A percentile compares a stretch with the other conserved stretches of the same genome.
Evolutionary conservation across 2,113 vertebrate genomes (phyloP).

Genomic region (Sula dactylatra): DNA sequence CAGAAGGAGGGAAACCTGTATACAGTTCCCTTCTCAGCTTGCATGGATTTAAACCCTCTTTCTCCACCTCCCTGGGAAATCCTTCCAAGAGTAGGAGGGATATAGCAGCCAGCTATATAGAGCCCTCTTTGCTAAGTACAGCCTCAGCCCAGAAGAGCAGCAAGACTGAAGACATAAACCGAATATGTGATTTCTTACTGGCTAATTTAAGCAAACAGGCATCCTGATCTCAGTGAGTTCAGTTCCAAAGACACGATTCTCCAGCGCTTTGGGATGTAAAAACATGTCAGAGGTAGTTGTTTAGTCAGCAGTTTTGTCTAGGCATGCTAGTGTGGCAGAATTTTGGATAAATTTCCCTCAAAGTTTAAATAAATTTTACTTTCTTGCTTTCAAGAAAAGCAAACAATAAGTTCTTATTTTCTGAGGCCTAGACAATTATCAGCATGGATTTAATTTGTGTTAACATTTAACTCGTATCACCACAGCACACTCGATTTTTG

Average conservation of each 20-base stretch:
- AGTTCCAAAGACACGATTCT: neutral
- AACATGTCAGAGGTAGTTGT: neutral
- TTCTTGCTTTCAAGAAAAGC: neutral
- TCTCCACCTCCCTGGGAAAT: neutral
- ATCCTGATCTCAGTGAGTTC: neutral
- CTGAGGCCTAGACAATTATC: neutral
- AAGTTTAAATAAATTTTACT: neutral
- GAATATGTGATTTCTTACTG: neutral
- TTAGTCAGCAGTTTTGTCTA: neutral
- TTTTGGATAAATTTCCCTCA: neutral
- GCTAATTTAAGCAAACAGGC: neutral
- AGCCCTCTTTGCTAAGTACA: neutral
- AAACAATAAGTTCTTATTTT: neutral
- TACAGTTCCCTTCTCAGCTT: neutral
- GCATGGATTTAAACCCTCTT: neutral
- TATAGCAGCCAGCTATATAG: neutral
- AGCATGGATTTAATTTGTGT: neutral
- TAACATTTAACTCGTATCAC: neutral
- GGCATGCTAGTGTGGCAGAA: neutral
- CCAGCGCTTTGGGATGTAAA: neutral
- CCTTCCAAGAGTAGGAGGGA: neutral
- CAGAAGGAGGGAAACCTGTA: neutral
- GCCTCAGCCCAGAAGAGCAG: neutral
- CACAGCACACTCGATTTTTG: neutral
- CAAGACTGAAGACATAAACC: neutral